Evolutionary conservation across 1,140 invertebrate species (phyloP), one percentile per base, ranked within the genome.

Genomic region (Dreissena polymorpha): DNA sequence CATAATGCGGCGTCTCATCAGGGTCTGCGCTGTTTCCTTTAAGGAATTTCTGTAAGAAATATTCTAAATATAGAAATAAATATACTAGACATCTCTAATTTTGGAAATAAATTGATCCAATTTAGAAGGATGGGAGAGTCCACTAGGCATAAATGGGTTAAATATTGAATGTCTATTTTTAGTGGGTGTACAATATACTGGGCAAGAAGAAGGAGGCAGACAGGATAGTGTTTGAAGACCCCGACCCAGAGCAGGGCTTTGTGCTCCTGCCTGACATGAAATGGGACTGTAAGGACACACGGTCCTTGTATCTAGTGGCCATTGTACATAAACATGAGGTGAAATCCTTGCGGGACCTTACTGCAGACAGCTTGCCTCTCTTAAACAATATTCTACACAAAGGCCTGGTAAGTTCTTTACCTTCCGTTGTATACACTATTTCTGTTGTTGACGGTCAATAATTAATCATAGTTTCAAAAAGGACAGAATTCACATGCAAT

Each of bases 111-210:
- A n/a, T n/a, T n/a, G n/a, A n/a, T n/a, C n/a, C n/a, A n/a, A n/a
- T n/a, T n/a, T n/a, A n/a, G n/a, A n/a, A n/a, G n/a, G n/a, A n/a
- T n/a, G n/a, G n/a, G n/a, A n/a, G n/a, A n/a, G n/a, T n/a, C n/a
- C n/a, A n/a, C n/a, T n/a, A n/a, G n/a, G n/a, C n/a, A n/a, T n/a
- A n/a, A n/a, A n/a, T n/a, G n/a, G n/a, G n/a, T n/a, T n/a, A n/a
- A n/a, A 55, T 55, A 55, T 55, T 55, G 18, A 12, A 55, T 12
- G 12, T 55, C 12, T 67, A 76, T 49, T 83, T 86, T 5, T 92
- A 99, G 96, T 99, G 98, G 98, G 96, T 99, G 0, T 97, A 97
- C 90, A 99, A 99, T 92, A 98, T 99, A 85, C 91, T 99, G 13
- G 96, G 98, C 60, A 97, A 98, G 86, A 97, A 96, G 91, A 95